Evolutionary conservation across 2,888 invertebrate genomes (phyloP), one percentile per base, ranked within the genome.

Genomic region (Ligdia adustata): DNA sequence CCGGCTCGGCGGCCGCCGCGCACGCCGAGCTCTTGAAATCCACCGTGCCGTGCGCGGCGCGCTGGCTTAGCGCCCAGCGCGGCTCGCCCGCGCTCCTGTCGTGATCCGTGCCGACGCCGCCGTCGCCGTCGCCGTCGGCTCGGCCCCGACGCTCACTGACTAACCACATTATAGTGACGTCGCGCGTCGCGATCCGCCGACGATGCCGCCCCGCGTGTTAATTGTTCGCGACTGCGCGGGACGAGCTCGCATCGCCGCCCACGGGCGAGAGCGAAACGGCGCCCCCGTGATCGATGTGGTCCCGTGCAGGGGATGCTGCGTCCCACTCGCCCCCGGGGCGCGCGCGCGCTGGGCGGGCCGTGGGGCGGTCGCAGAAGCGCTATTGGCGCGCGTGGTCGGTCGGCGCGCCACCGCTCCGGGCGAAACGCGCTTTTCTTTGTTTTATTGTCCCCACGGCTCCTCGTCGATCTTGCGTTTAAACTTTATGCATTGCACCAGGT

Each of bases 1-100:
- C 86, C 60, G 82, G 84, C 80, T 87, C 88, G 28, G 69, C 77
- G 87, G 90, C 91, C 88, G 88, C 89, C 91, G 84, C 91, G 90
- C 90, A 94, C 92, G 93, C 93, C 82, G 93, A 93, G 90, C 93
- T 93, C 92, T 94, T 95, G 94, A 94, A 95, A 93, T 94, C 95
- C 95, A 93, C 95, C 94, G 94, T 94, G 94, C 92, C 90, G 94
- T 93, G 91, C 92, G 83, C 84, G 81, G 80, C 70, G 73, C 82
- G 84, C 74, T 79, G 84, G 81, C 84, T 76, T 65, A 83, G 78
- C 81, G 84, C 75, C 82, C 83, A 84, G 86, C 86, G 84, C 82
- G 77, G 73, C 69, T 82, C 81, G 70, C 79, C 79, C 79, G 77
- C 83, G 79, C 80, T 76, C 62, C 83, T 72, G 44, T 86, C 87